Conservation (phyloP, 2,888 invertebrate genomes). For the Drosophila anomalata region DNA sequence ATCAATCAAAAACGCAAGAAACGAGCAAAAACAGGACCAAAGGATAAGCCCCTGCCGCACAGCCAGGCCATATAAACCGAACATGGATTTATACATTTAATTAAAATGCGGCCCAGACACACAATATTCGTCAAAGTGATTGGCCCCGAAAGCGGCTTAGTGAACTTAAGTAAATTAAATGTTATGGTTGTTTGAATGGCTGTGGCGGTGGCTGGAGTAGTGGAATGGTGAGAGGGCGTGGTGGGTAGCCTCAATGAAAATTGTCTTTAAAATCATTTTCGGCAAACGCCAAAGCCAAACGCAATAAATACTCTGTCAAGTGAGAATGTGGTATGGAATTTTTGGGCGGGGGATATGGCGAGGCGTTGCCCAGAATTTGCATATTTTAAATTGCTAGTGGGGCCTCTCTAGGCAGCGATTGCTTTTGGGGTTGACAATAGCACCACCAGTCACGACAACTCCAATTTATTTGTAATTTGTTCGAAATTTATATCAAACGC, state of each 20-base stretch:
- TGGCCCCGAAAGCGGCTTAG: slow-evolving; percentile 57
- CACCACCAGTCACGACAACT: slow-evolving; percentile 62
- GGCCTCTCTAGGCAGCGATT: slow-evolving; percentile 40
- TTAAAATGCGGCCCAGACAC: slow-evolving; percentile 52
- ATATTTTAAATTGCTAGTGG: slow-evolving; percentile 77
- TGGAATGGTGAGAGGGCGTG: not conserved
- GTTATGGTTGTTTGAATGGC: slow-evolving; percentile 35
- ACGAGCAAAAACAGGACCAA: slow-evolving; percentile 16
- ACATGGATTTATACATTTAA: slow-evolving; percentile 57
- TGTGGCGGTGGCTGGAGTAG: not conserved
- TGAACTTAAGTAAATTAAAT: slow-evolving; percentile 70
- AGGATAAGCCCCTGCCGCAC: slow-evolving; percentile 11
- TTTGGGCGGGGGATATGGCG: slow-evolving; percentile 3
- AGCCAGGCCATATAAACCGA: slow-evolving; percentile 3
- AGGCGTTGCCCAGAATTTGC: slow-evolving; percentile 53
- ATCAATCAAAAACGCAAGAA: slow-evolving; percentile 43
- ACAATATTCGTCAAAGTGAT: slow-evolving; percentile 53
- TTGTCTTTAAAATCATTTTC: slow-evolving; percentile 63
- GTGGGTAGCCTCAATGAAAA: slow-evolving; percentile 44
- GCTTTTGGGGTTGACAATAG: slow-evolving; percentile 61
- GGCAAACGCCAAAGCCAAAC: slow-evolving; percentile 57
- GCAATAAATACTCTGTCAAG: slow-evolving; percentile 50
- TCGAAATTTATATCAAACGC: slow-evolving; percentile 75
- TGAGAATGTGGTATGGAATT: slow-evolving; percentile 19
- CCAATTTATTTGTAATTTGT: slow-evolving; percentile 80